Conservation (phyloP, 2,113 vertebrate species). For the Drymodes brunneopygia region DNA sequence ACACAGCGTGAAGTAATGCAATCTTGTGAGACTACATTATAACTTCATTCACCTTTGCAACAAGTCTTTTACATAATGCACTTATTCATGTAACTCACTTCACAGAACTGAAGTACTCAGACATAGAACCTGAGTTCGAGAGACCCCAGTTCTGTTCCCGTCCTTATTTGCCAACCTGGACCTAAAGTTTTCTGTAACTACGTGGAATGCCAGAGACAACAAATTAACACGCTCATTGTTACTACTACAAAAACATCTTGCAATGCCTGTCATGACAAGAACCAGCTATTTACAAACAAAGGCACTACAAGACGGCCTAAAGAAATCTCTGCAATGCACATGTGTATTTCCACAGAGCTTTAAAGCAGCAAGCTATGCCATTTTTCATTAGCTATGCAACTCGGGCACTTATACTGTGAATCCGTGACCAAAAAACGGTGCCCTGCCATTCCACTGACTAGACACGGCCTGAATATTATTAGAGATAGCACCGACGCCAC, state of each 20-base stretch:
- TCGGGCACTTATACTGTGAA: neutral
- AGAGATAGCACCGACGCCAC: rapidly evolving
- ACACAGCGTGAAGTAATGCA: neutral
- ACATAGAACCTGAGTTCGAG: neutral
- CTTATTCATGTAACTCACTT: neutral
- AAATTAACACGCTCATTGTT: neutral
- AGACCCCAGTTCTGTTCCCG: neutral
- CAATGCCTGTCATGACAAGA: neutral
- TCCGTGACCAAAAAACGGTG: neutral
- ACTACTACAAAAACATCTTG: neutral
- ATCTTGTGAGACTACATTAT: neutral
- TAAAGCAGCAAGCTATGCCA: neutral
- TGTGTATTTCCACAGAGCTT: neutral
- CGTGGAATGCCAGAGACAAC: neutral
- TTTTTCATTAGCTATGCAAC: neutral
- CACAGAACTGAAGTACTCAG: neutral
- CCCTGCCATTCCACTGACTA: neutral
- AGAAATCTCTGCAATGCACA: neutral
- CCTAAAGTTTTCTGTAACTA: neutral
- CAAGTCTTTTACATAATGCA: neutral
- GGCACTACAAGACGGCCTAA: rapidly evolving
- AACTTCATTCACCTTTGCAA: neutral
- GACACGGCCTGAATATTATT: neutral
- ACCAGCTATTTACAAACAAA: neutral
- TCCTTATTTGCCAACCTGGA: neutral